Percentiles rank a stretch among this genome's conserved stretches.
phyloP scores from a whole-genome alignment of 2,888 invertebrate genomes.

The Alloscopus bannaensis region DNA sequence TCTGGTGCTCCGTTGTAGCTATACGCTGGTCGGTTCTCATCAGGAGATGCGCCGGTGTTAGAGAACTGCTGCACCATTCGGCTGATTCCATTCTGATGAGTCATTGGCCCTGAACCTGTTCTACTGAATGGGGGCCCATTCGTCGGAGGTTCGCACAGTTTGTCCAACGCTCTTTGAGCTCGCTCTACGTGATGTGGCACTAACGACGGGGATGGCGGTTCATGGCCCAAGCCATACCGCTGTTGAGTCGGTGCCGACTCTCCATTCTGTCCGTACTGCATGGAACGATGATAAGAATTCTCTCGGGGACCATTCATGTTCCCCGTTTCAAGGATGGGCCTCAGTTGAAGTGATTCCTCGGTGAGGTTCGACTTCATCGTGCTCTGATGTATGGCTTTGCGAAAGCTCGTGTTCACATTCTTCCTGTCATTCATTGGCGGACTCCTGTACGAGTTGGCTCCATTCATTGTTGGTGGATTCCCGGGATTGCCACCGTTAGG shows the following conservation, averaged over 20 bases:
- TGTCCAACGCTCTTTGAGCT: slow-evolving; percentile 72
- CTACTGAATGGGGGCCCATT: slow-evolving; percentile 59
- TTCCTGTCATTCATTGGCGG: slow-evolving; percentile 69
- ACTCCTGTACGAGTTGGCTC: slow-evolving; percentile 66
- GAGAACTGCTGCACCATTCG: slow-evolving; percentile 56
- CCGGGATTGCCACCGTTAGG: slow-evolving; percentile 45
- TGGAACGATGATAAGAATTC: slow-evolving; percentile 56
- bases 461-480: slow-evolving; percentile 18
- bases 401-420: slow-evolving; percentile 71
- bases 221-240: slow-evolving; percentile 27
- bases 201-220: slow-evolving; percentile 36
- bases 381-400: slow-evolving; percentile 72
- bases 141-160: slow-evolving; percentile 63
- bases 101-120: slow-evolving; percentile 68
- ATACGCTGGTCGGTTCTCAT: slow-evolving; percentile 38
- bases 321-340: slow-evolving; percentile 63
- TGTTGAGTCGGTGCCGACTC: slow-evolving; percentile 51
- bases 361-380: slow-evolving; percentile 78
- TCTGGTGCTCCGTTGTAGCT: slow-evolving; percentile 8
- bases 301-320: slow-evolving; percentile 25
- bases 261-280: slow-evolving; percentile 45
- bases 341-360: slow-evolving; percentile 78
- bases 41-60: too few species aligned
- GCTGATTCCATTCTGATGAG: slow-evolving; percentile 56
- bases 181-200: slow-evolving; percentile 62